A percentile compares a stretch with the other conserved stretches of the same genome.
phyloP scores from a whole-genome alignment of 1,140 invertebrate species.

The Panagrolaimus sp. region DNA sequence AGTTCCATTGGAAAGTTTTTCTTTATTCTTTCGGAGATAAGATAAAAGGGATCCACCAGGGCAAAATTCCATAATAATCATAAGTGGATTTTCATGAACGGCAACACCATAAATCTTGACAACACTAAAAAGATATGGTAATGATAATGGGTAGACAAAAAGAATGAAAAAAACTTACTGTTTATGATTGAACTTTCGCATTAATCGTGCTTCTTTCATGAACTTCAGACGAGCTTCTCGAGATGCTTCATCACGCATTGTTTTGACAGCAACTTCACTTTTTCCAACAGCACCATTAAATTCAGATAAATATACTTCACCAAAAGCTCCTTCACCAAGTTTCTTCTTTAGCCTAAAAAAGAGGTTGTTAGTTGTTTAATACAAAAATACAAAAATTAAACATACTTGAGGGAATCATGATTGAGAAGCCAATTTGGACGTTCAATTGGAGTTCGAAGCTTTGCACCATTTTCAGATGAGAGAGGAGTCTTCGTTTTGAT shows the following conservation, averaged over 20 bases:
- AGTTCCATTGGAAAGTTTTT: constrained; percentile 18
- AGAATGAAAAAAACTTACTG: too few species aligned
- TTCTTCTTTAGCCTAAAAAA: constrained; percentile 41
- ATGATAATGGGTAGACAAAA: constrained; percentile 20
- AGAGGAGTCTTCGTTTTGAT: constrained; percentile 19
- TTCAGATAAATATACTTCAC: constrained; percentile 40
- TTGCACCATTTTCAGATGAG: constrained; percentile 18
- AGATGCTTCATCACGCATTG: constrained; percentile 42
- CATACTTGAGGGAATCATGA: constrained; percentile 39
- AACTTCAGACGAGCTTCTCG: constrained; percentile 37
- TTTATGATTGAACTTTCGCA: constrained; percentile 43
- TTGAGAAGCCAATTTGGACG: constrained; percentile 46
- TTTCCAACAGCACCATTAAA: constrained; percentile 8
- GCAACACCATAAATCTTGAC: constrained; percentile 62
- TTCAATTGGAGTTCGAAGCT: constrained; percentile 32
- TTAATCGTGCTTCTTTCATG: constrained; percentile 45
- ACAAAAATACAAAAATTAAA: background rate
- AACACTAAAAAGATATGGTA: too few species aligned
- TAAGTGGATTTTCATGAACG: constrained; percentile 60
- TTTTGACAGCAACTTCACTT: constrained; percentile 38
- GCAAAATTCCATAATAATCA: constrained; percentile 46
- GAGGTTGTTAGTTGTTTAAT: background rate
- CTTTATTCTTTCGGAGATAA: constrained; percentile 36
- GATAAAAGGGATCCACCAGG: constrained; percentile 38
- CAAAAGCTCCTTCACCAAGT: constrained; percentile 39